Evolutionary conservation across 2,888 invertebrate species (phyloP).

Genomic region (Ophioninae sp.): DNA sequence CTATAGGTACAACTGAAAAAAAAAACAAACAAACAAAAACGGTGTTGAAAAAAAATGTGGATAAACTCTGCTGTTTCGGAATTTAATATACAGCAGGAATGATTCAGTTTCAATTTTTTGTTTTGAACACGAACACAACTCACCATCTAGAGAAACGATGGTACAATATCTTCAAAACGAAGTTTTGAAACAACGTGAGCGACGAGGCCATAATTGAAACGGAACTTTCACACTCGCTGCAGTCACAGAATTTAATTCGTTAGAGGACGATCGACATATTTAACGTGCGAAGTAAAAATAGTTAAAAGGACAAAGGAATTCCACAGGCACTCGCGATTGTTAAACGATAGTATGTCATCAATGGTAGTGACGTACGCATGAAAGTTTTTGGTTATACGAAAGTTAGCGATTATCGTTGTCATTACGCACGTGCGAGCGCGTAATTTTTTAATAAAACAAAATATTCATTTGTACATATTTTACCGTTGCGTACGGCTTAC

Average conservation of each 20-base stretch:
- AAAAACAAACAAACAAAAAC: background rate
- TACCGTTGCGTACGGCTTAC: conserved; percentile 65
- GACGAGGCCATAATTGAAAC: conserved; percentile 1
- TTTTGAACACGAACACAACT: background rate
- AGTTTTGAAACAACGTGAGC: background rate
- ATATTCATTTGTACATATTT: conserved; percentile 37
- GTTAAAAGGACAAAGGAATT: conserved; percentile 18
- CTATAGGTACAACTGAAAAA: background rate
- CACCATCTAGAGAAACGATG: background rate
- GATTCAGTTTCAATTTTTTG: background rate
- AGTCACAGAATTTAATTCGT: conserved; percentile 31
- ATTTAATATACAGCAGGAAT: background rate
- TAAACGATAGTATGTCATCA: conserved; percentile 7
- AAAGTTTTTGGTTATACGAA: conserved; percentile 69
- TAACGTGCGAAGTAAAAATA: conserved; percentile 15
- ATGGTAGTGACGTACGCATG: conserved; percentile 44
- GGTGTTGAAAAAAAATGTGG: background rate
- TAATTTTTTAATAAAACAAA: conserved; percentile 21
- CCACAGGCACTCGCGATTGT: conserved; percentile 22
- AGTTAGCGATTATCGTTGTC: conserved; percentile 61
- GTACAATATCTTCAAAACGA: conserved; percentile 21
- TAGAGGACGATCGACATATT: conserved; percentile 43
- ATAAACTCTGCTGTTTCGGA: too few species aligned
- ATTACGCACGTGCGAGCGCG: conserved; percentile 50
- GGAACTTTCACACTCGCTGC: conserved; percentile 39